A percentile compares a stretch with the other conserved stretches of the same genome.
phyloP scores from a whole-genome alignment of 1,140 invertebrate genomes.

The Drosophila albomicans region DNA sequence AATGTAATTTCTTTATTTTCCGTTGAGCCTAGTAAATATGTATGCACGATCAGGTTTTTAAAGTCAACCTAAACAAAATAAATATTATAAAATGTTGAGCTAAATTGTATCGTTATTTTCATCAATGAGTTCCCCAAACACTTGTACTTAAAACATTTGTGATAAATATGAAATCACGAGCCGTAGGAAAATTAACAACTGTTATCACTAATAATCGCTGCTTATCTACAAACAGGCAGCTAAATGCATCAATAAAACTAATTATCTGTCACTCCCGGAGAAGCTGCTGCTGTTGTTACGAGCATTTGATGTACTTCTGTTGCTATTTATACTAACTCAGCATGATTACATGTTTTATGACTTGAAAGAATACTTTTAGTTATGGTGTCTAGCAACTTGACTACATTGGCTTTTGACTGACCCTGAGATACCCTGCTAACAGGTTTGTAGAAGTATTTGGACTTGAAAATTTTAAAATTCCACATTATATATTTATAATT shows the following conservation, averaged over 20 bases:
- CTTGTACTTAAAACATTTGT: constrained; percentile 22
- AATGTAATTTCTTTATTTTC: constrained; percentile 15
- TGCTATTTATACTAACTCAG: not conserved
- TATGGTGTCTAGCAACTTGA: not conserved
- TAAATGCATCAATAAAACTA: constrained; percentile 73
- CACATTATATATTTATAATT: not conserved
- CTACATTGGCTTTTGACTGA: constrained; percentile 4
- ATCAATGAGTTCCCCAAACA: constrained; percentile 2
- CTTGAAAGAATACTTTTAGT: constrained; percentile 6
- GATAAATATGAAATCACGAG: constrained; percentile 28
- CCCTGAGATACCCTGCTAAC: constrained; percentile 11
- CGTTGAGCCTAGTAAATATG: constrained; percentile 40
- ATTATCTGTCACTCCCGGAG: constrained; percentile 44
- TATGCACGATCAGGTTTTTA: constrained; percentile 8
- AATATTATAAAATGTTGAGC: constrained; percentile 29
- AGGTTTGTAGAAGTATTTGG: not conserved
- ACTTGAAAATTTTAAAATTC: not conserved
- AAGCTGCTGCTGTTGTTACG: constrained; percentile 22
- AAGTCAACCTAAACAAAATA: constrained; percentile 36
- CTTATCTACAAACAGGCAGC: constrained; percentile 68
- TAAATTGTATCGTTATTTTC: not conserved
- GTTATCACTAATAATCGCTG: constrained; percentile 54
- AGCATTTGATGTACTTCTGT: constrained; percentile 8
- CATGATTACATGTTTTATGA: constrained; percentile 24
- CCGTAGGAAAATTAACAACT: constrained; percentile 25